Evolutionary conservation across 2,113 vertebrate genomes (phyloP).

Genomic region (Zeus faber): DNA sequence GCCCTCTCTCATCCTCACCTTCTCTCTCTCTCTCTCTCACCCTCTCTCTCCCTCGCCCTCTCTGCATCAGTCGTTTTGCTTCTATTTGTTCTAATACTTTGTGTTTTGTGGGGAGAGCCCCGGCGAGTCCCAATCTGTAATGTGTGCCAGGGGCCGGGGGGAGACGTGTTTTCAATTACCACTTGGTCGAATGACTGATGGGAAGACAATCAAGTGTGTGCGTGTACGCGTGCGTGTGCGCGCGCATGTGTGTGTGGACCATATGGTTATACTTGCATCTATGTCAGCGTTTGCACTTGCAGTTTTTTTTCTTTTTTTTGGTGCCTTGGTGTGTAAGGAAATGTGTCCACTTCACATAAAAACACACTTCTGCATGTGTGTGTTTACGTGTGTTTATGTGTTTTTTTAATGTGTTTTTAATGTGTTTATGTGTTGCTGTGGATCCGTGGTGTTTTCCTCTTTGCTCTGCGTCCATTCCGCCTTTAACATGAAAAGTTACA

Average conservation of each 20-base stretch:
- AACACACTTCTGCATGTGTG: too few species aligned
- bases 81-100: constrained; percentile 61
- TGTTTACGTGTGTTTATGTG: constrained; percentile 7
- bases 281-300: neutral
- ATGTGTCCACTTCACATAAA: too few species aligned
- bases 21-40: too few species aligned
- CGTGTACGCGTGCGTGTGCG: constrained; percentile 13
- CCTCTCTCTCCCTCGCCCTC: too few species aligned
- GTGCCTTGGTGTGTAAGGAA: constrained; percentile 15
- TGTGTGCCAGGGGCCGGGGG: constrained; percentile 58
- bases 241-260: constrained; percentile 11
- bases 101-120: constrained; percentile 54
- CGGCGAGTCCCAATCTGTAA: constrained; percentile 59
- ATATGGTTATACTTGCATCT: neutral
- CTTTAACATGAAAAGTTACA: too few species aligned
- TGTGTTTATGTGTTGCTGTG: too few species aligned
- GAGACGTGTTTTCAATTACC: constrained; percentile 73
- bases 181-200: constrained; percentile 66
- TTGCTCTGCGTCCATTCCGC: too few species aligned
- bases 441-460: too few species aligned
- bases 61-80: constrained; percentile 39
- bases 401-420: too few species aligned
- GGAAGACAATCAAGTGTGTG: constrained; percentile 58
- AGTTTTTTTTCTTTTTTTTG: neutral
- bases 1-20: too few species aligned